These are phyloP conservation scores for Mus pahari DNA, from an alignment of 2,113 vertebrate species.

Conservation along the genomic window DNA sequence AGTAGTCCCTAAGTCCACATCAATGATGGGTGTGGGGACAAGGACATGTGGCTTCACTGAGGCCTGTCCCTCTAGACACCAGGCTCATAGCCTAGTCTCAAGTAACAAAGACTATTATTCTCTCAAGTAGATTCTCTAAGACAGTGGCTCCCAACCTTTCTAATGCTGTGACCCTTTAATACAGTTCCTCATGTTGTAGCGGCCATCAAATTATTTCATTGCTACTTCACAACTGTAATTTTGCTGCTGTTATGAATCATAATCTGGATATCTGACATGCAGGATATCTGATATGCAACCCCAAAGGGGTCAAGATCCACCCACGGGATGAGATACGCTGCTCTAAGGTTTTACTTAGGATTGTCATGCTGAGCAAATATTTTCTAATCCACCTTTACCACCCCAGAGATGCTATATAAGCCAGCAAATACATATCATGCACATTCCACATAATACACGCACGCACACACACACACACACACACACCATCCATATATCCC, in stretches of 20 bases:
- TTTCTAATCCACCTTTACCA: background rate
- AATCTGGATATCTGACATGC: no score
- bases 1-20: background rate
- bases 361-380: background rate
- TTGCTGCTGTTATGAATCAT: no score
- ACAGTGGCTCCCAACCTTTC: no score
- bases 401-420: background rate
- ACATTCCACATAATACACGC: background rate
- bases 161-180: no score
- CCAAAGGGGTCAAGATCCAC: no score
- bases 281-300: no score
- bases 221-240: no score
- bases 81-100: background rate
- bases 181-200: no score
- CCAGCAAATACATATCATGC: background rate
- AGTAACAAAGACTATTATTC: background rate
- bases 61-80: background rate
- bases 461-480: background rate
- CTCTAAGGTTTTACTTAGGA: background rate
- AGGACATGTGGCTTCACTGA: background rate
- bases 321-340: background rate
- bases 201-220: no score
- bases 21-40: fast-evolving
- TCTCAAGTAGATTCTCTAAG: background rate
- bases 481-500: background rate